These are phyloP conservation scores for Solen grandis DNA, from an alignment of 1,140 invertebrate species.

Conservation along the genomic window DNA sequence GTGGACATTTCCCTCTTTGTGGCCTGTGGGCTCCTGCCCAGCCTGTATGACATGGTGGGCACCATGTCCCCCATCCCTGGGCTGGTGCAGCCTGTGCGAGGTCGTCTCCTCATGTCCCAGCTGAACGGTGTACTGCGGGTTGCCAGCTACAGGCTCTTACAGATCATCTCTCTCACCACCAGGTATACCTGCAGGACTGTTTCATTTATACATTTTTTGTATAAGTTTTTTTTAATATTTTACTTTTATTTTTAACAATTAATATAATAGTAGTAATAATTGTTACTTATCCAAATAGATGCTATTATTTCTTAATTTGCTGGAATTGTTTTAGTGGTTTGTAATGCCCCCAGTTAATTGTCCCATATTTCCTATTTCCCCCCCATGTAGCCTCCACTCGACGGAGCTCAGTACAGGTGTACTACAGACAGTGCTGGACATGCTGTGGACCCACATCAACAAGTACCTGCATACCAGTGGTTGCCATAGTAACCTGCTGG, in stretches of 20 bases:
- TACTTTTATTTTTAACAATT: not conserved
- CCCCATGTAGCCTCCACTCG: conserved; percentile 81
- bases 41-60: conserved; percentile 80
- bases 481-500: conserved; percentile 62
- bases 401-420: conserved; percentile 81
- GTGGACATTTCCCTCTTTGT: conserved; percentile 84
- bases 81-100: conserved; percentile 68
- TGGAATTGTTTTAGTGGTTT: no score
- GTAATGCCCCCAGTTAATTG: no score
- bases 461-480: conserved; percentile 57
- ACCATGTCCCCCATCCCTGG: conserved; percentile 63
- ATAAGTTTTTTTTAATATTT: not conserved
- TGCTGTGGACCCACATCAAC: conserved; percentile 81
- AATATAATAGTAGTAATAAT: not conserved
- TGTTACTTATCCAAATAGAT: not conserved
- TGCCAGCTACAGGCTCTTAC: conserved; percentile 82
- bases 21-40: conserved; percentile 83
- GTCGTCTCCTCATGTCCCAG: conserved; percentile 69
- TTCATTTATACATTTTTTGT: no score
- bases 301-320: not conserved
- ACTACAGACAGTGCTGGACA: conserved; percentile 80
- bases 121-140: conserved; percentile 72
- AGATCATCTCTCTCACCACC: conserved; percentile 83
- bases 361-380: no score
- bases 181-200: no score